These are phyloP conservation scores for Mythimna impura DNA, from an alignment of 2,888 invertebrate species.

Conservation along the genomic window DNA sequence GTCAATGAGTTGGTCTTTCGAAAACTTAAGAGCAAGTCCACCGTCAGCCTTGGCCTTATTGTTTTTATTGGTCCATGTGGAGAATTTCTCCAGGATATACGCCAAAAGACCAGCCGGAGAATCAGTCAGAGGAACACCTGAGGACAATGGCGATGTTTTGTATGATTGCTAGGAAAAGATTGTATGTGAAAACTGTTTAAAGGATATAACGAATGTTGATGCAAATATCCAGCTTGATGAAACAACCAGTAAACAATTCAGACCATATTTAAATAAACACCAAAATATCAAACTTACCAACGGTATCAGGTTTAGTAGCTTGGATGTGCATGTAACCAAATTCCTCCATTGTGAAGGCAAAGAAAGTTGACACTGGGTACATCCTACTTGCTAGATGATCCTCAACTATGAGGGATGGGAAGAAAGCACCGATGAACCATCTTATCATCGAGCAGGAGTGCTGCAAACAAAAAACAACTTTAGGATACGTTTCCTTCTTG, in stretches of 20 bases:
- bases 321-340: constrained; percentile 93
- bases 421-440: constrained; percentile 81
- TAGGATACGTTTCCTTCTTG: neutral
- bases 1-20: constrained; percentile 93
- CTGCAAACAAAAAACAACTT: constrained; percentile 58
- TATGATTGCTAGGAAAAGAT: neutral
- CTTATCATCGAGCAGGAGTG: constrained; percentile 66
- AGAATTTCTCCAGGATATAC: constrained; percentile 96
- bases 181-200: too few species aligned
- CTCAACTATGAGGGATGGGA: constrained; percentile 89
- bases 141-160: constrained; percentile 1
- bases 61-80: constrained; percentile 92
- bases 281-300: constrained; percentile 90
- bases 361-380: constrained; percentile 82
- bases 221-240: neutral
- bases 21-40: constrained; percentile 91
- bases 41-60: constrained; percentile 91
- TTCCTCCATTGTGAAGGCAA: constrained; percentile 74
- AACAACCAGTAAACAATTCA: neutral
- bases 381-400: constrained; percentile 85
- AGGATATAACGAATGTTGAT: neutral
- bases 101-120: constrained; percentile 95
- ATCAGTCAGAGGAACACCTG: constrained; percentile 90
- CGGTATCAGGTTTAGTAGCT: constrained; percentile 96
- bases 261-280: neutral